Base-by-base conservation (phyloP, 1,140 invertebrate genomes). In the Drosophila bocki region DNA sequence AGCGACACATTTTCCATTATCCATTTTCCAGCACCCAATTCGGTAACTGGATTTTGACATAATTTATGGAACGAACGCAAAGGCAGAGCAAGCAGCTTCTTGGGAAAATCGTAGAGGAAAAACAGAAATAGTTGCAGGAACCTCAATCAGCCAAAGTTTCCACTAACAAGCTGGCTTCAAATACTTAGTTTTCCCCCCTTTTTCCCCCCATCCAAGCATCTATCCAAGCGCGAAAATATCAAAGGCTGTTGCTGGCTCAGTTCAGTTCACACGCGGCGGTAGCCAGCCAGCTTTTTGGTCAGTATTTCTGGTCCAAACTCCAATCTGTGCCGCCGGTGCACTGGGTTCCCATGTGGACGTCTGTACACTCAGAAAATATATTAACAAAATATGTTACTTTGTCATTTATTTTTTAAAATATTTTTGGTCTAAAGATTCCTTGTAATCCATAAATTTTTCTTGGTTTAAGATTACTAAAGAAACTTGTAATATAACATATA, bases 1-100 rank as follows among this genome's bases (percentile, higher is more conserved):
- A 78, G 77, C 71, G 75, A 84, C 75, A 90, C 72, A 57, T 69
- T 65, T 64, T 59, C 61, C 35, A 32, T 67, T 26, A 44, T 44
- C 56, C 62, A 42, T 41, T 37, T 56, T 61, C 61, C 56, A 77
- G 84, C 85, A 90, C 85, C 86, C 86, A 90, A 90, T 90, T 90
- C 91, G 85, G 85, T 90, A 90, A 90, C 85, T 90, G 75, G 86
- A 77, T 91, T 91, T 91, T 76, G 80, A 86, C 78, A 86, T 86
- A 75, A 86, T 82, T 86, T 86, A 86, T 86, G 75, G 75, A 78
- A 84, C 79, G 58, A 68, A 54, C 44, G 44, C 57, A 41, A 17
- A 41, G 53, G 37, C 47, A 64, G 56, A 54, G 42, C 53, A 63
- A 54, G 42, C 53, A 63, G 56, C 71, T 74, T 72, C 64, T 78